phyloP scores from a whole-genome alignment of 2,888 invertebrate species.

The Nomada ferruginata region DNA sequence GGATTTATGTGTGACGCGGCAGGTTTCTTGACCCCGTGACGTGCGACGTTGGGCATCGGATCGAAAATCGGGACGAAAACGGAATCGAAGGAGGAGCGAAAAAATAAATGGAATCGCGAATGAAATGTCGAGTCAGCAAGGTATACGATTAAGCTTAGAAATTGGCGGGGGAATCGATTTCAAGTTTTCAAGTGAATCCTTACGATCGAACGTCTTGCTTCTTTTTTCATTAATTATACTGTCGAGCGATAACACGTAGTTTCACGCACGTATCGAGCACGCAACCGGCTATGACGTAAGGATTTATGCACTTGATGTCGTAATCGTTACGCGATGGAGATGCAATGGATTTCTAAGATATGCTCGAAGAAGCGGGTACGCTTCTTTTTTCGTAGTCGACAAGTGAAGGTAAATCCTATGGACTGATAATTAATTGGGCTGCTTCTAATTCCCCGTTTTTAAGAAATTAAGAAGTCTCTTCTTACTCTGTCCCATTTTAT shows the following conservation, averaged over 20 bases:
- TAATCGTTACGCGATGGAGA: slow-evolving; percentile 41
- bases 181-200: neutral
- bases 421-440: neutral
- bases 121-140: no score
- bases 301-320: slow-evolving; percentile 19
- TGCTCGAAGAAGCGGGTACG: neutral
- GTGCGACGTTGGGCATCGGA: no score
- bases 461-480: no score
- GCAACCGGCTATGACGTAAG: slow-evolving; percentile 32
- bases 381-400: neutral
- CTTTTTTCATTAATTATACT: neutral
- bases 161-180: neutral
- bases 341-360: slow-evolving; percentile 29
- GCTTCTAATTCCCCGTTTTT: neutral
- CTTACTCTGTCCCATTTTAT: no score
- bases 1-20: slow-evolving; percentile 14
- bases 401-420: slow-evolving; percentile 1
- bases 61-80: no score
- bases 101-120: no score
- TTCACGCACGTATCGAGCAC: neutral
- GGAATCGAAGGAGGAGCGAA: no score
- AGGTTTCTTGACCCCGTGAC: no score
- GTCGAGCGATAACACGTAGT: neutral
- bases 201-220: no score
- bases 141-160: no score